phyloP scores from a whole-genome alignment of 2,797 vertebrate species.

The Xenentodon cancila region DNA sequence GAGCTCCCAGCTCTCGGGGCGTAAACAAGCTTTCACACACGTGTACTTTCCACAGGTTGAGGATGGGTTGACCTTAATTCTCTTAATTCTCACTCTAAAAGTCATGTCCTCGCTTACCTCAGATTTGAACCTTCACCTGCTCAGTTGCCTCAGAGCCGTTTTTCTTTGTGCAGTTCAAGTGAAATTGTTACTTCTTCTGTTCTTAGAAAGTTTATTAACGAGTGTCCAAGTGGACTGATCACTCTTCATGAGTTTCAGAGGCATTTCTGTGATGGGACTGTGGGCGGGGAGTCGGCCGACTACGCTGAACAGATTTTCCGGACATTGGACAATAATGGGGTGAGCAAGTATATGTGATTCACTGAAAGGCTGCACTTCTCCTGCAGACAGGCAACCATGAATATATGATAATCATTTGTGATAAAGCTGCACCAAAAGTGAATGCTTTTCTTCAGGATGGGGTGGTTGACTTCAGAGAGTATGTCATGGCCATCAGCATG shows the following conservation, averaged over 20 bases:
- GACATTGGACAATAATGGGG: conserved; percentile 73
- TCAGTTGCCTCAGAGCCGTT: neutral
- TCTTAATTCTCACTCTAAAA: conserved; percentile 32
- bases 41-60: conserved; percentile 35
- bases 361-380: neutral
- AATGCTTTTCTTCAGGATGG: conserved; percentile 59
- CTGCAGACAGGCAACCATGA: neutral
- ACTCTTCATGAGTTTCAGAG: conserved; percentile 78
- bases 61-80: conserved; percentile 50
- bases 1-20: conserved; percentile 6
- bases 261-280: conserved; percentile 78
- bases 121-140: neutral
- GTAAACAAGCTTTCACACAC: conserved; percentile 39
- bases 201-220: conserved; percentile 76
- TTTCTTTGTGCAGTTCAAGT: neutral
- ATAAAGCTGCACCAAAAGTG: neutral
- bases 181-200: neutral
- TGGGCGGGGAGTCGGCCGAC: conserved; percentile 70
- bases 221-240: conserved; percentile 77
- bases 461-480: conserved; percentile 79
- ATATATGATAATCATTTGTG: neutral
- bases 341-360: conserved; percentile 29
- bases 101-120: neutral
- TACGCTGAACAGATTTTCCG: conserved; percentile 78
- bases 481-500: conserved; percentile 73